Evolutionary conservation across 2,888 invertebrate genomes (phyloP), one percentile per base, ranked within the genome.

Genomic region (Metellina segmentata): DNA sequence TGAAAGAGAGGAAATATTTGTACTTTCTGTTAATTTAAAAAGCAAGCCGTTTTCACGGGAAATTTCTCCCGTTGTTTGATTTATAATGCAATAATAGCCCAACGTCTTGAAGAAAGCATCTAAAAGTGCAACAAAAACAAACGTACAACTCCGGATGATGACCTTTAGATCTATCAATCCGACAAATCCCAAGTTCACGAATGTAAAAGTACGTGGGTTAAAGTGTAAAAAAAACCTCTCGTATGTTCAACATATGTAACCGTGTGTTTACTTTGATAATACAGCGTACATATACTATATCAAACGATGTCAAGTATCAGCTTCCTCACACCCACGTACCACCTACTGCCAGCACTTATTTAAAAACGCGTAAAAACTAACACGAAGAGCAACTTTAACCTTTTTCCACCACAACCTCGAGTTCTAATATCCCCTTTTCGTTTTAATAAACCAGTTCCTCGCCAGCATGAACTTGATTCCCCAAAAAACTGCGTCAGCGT

Each of bases 381-480:
- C 61, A 11, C 11, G 61, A 9, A 61, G 61, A 7, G 61, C 61
- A 61, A 61, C 61, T 61, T 61, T 61, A 61, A 61, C 61, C 61
- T 61, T 61, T 61, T 61, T 61, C 61, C 9, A 16, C 61, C 11
- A 11, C 9, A 16, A 16, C 61, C 6, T 7, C 61, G 34, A 34
- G 9, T 61, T 13, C 9, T 13, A 61, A 61, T 61, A 61, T 61
- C 61, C 9, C 61, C 9, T 11, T 61, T 61, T 61, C 61, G 61
- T 11, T 53, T 72, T 72, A 74, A 83, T 83, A 83, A 83, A 83
- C 83, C 83, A 83, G 83, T 83, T 83, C 7, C 49, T 48, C 70
- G 13, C 52, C n/a, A 78, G 52, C 72, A 19, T 83, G 83, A 83
- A 72, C 83, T 83, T 83, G 83, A 72, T 83, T 82, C 81, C 52